phyloP scores from a whole-genome alignment of 2,797 vertebrate species.

The Octomys mimax region DNA sequence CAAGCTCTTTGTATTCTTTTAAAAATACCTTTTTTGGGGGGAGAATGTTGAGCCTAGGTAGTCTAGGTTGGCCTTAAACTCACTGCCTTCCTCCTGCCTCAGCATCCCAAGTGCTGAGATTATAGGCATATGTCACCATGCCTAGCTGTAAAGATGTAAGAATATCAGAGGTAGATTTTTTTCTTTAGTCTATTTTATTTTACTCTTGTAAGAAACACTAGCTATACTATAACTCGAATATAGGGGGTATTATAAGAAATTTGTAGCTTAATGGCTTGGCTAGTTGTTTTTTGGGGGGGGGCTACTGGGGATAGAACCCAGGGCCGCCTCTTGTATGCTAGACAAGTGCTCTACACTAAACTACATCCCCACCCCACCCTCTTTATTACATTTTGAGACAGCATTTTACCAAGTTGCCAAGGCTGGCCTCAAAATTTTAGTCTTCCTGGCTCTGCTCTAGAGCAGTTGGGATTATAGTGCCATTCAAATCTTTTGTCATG shows the following conservation, averaged over 20 bases:
- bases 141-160: neutral
- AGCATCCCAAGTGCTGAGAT: neutral
- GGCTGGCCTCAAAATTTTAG: neutral
- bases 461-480: neutral
- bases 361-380: neutral
- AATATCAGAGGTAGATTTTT: neutral
- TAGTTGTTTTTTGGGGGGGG: neutral
- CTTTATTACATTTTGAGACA: neutral
- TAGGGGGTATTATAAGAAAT: neutral
- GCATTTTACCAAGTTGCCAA: neutral
- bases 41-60: neutral
- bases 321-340: neutral
- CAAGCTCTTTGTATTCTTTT: neutral
- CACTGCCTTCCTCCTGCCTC: neutral
- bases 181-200: conserved; percentile 39
- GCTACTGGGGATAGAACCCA: neutral
- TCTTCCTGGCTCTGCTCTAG: neutral
- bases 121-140: neutral
- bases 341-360: neutral
- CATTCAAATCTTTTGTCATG: neutral
- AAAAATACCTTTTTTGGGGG: neutral
- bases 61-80: neutral
- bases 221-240: neutral
- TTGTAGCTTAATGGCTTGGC: conserved; percentile 41
- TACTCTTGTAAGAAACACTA: neutral